Evolutionary conservation across 1,140 invertebrate genomes (phyloP).

Genomic region (Saccostrea glomerata): DNA sequence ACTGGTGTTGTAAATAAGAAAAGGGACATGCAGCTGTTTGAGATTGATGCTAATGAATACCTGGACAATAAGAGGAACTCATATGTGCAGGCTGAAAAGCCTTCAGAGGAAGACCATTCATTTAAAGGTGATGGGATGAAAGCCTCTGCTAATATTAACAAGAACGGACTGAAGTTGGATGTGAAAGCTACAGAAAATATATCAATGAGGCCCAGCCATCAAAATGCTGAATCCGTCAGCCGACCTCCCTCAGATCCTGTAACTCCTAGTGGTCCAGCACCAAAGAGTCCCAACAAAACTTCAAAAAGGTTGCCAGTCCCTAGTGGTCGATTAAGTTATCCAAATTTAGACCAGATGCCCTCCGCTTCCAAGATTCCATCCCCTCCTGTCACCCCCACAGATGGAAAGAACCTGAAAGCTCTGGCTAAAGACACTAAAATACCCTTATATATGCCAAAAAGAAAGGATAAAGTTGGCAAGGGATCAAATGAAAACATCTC

Average conservation of each 20-base stretch:
- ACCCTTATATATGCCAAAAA: conserved; percentile 50
- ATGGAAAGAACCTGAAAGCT: conserved; percentile 21
- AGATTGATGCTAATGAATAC: neutral
- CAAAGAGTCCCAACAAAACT: conserved; percentile 36
- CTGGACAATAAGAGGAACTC: conserved; percentile 38
- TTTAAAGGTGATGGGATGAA: conserved; percentile 17
- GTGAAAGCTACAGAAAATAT: conserved; percentile 13
- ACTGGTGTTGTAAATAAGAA: neutral
- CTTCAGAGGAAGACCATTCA: conserved; percentile 42
- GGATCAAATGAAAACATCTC: conserved; percentile 40
- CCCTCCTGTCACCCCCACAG: conserved; percentile 53
- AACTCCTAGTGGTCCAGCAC: conserved; percentile 7
- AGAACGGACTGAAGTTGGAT: conserved; percentile 40
- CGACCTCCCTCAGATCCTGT: conserved; percentile 28
- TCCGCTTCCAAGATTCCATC: conserved; percentile 46
- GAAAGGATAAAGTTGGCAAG: conserved; percentile 51
- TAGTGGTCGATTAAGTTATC: conserved; percentile 48
- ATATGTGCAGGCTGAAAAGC: conserved; percentile 52
- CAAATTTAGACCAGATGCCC: conserved; percentile 49
- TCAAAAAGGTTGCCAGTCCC: conserved; percentile 47
- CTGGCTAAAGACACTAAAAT: conserved; percentile 55
- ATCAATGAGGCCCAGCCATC: conserved; percentile 42
- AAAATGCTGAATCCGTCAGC: neutral
- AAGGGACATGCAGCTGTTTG: conserved; percentile 4
- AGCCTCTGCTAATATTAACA: conserved; percentile 37